Conservation (phyloP, 2,888 invertebrate species). For the Pheosia tremula region DNA sequence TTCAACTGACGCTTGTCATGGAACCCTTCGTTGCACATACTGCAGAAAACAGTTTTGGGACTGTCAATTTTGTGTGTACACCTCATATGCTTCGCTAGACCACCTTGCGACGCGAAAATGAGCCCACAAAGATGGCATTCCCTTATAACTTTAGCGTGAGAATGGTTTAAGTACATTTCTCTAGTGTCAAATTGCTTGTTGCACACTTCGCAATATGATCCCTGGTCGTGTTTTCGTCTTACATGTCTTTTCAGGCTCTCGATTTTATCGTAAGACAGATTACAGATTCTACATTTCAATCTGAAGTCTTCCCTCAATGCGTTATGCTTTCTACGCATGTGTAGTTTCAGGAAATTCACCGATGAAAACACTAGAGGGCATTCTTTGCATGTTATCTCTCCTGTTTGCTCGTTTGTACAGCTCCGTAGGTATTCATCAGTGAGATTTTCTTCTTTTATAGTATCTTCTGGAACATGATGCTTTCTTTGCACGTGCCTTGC, state of each 20-base stretch:
- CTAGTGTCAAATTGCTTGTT: conserved; percentile 68
- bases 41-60: conserved; percentile 68
- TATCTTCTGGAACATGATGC: conserved; percentile 54
- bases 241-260: conserved; percentile 76
- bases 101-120: conserved; percentile 70
- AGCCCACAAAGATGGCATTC: conserved; percentile 72
- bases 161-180: conserved; percentile 66
- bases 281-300: conserved; percentile 73
- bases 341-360: conserved; percentile 67
- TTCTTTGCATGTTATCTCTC: conserved; percentile 68
- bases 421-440: conserved; percentile 43
- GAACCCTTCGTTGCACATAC: conserved; percentile 71
- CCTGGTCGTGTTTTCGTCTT: conserved; percentile 69
- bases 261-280: conserved; percentile 75
- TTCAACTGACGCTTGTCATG: conserved; percentile 68
- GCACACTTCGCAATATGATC: conserved; percentile 67
- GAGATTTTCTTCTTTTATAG: conserved; percentile 22
- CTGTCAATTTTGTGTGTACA: conserved; percentile 69
- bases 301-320: conserved; percentile 67
- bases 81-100: conserved; percentile 69
- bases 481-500: conserved; percentile 74
- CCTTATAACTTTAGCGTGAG: conserved; percentile 63
- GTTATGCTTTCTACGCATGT: conserved; percentile 76
- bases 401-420: conserved; percentile 58
- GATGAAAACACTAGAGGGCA: conserved; percentile 74